Base-by-base conservation (phyloP, 2,113 vertebrate species). In the Etia nguti region DNA sequence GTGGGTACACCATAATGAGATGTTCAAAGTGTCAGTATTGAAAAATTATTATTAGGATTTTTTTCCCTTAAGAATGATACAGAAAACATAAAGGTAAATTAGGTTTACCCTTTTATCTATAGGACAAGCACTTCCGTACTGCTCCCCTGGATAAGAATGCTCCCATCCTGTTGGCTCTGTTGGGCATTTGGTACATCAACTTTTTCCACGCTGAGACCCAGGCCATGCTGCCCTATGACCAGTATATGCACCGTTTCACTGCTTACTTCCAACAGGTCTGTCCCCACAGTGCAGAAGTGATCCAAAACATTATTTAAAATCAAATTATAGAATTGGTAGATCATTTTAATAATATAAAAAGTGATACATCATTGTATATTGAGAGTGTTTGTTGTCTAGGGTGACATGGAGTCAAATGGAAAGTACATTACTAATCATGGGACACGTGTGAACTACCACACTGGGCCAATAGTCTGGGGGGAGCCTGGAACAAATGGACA, bases 261-360 rank as follows among this genome's bases (percentile, higher is more conserved):
- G 99, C 98, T n/a, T 99, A 99, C 93, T 99, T 99, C 95, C 99
- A 99, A 94, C 99, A 99, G 98, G 99, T 99, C 87, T 75, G 91
- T 52, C 18, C 16, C 31, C 18, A 4, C 29, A 36, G 15, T 31
- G 41, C 75, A 3, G 46, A 79, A 50, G n/a, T 2, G 15, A 8
- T 55, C 34, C 20, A 26, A 56, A 70, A 55, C 6, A 34, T 31
- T 50, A 75, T 50, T 77, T 50, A 4, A 48, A 0, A 73, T 73
- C 0, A 73, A 73, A 22, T 46, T 10, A 26, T 26, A 0, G 41
- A 34, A 26, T 65, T 65, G 34, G 38, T 65, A 0, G 60, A 65
- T 22, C 11, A 22, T 80, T 79, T 46, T 36, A 20, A 62, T 41
- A 18, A 24, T 29, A 29, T 18, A 16, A 31, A 22, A 2, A 65